Percentiles rank a stretch among this genome's conserved stretches.
Conservation (phyloP, 2,797 vertebrate genomes). For the Sciurus carolinensis region DNA sequence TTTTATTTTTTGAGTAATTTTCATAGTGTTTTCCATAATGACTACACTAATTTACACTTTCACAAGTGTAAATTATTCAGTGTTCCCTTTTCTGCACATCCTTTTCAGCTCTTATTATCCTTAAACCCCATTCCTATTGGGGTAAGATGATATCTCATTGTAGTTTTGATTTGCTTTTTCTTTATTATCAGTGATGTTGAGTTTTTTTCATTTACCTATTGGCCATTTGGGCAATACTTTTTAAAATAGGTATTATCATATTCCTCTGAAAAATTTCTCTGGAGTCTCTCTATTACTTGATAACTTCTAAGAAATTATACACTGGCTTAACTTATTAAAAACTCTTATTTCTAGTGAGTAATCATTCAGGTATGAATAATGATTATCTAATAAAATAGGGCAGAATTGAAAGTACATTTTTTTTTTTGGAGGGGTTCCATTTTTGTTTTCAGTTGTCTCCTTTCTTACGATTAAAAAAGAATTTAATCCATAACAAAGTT, state of each 20-base stretch:
- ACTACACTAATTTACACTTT: neutral
- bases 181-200: neutral
- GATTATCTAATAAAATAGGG: neutral
- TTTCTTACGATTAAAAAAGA: neutral
- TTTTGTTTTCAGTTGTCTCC: neutral
- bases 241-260: slow-evolving; percentile 14
- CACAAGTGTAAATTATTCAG: neutral
- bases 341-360: neutral
- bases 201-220: neutral
- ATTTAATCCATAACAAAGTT: neutral
- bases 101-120: neutral
- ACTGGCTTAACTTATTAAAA: slow-evolving; percentile 26
- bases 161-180: neutral
- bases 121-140: neutral
- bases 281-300: neutral
- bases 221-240: neutral
- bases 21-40: neutral
- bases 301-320: neutral
- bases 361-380: neutral
- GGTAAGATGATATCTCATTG: neutral
- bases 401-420: neutral
- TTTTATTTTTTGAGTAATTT: neutral
- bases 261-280: slow-evolving; percentile 24
- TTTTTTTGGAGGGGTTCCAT: neutral
- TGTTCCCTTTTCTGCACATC: neutral